Base-by-base conservation (phyloP, 2,113 vertebrate genomes). In the Pontoporia blainvillei region DNA sequence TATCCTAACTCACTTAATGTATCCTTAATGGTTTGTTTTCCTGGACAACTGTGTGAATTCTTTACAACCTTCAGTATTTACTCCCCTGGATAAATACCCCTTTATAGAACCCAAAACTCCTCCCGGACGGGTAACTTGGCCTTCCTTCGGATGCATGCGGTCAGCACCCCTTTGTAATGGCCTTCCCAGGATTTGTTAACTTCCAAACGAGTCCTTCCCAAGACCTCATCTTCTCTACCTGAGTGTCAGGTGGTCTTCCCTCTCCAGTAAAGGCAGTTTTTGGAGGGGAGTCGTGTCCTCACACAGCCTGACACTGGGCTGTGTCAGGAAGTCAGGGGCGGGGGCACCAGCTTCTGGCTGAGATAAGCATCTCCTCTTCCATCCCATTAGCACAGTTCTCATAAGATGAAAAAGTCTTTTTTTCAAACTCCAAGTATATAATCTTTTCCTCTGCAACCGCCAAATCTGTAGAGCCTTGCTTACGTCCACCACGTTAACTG, bases 391-490 rank as follows among this genome's bases (percentile, higher is more conserved):
- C 17, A 17, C 15, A 20, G 23, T 29, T 67, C 21, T 57, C 52
- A 10, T 27, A 29, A 29, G 41, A 27, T 27, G 39, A n/a, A 6
- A 23, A 44, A 29, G 8, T 39, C 31, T 67, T 62, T 59, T 52
- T 21, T 15, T 29, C 11, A 11, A 46, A 23, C 29, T 6, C 2
- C 2, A 9, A 46, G 67, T 73, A 21, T 44, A 15, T 36, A 31
- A 41, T 39, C 52, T 3, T 46, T 5, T 57, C 34, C 44, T 44
- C n/a, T 5, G 14, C 15, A 1, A 4, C 20, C 21, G 3, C 76
- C n/a, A 17, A 1, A 8, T 6, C 29, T n/a, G 46, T 2, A 3
- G 18, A 20, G 10, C 1, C 54, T 36, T n/a, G 3, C 11, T 18
- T 2, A 34, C 12, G 20, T 0, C 5, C 14, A 25, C 44, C 11